phyloP scores from a whole-genome alignment of 2,888 invertebrate genomes.

The Sinopyrophorus schimmeli region DNA sequence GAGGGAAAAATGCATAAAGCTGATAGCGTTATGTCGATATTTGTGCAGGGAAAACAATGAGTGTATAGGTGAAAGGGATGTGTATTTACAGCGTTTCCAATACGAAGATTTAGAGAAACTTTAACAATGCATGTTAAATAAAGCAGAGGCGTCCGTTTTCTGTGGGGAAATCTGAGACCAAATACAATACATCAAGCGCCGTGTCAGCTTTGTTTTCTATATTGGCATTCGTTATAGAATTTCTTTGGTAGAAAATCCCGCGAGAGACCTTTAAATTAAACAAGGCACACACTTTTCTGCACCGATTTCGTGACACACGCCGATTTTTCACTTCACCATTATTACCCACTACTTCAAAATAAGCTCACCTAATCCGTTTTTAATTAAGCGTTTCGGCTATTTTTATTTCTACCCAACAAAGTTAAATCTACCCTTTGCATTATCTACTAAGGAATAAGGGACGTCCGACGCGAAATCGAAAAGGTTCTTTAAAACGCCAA shows the following conservation, averaged over 20 bases:
- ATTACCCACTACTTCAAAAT: slow-evolving; percentile 19
- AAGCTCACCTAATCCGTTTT: slow-evolving; percentile 10
- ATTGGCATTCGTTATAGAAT: slow-evolving; percentile 37
- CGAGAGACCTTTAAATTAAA: slow-evolving; percentile 33
- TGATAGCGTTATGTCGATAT: slow-evolving; percentile 6
- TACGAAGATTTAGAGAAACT: slow-evolving; percentile 40
- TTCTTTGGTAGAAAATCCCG: slow-evolving; percentile 34
- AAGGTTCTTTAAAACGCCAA: too few species aligned
- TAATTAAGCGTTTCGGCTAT: slow-evolving; percentile 11
- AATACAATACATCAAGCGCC: slow-evolving; percentile 41
- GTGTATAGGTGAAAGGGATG: slow-evolving; percentile 7
- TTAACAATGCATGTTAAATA: slow-evolving; percentile 42
- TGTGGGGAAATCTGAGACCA: slow-evolving; percentile 38
- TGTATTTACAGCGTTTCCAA: slow-evolving; percentile 29
- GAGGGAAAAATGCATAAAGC: slow-evolving; percentile 10
- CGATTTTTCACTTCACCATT: slow-evolving; percentile 19
- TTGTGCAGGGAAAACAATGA: slow-evolving; percentile 12
- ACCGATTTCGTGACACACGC: slow-evolving; percentile 19
- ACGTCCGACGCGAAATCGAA: too few species aligned
- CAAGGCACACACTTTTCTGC: slow-evolving; percentile 15
- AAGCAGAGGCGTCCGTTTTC: slow-evolving; percentile 36
- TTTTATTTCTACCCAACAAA: slow-evolving; percentile 1
- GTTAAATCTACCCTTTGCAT: slow-evolving; percentile 4
- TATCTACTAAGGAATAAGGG: too few species aligned
- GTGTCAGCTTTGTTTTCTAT: slow-evolving; percentile 40